Evolutionary conservation across 2,888 invertebrate species (phyloP).

Genomic region (Stegana nigrithorax): DNA sequence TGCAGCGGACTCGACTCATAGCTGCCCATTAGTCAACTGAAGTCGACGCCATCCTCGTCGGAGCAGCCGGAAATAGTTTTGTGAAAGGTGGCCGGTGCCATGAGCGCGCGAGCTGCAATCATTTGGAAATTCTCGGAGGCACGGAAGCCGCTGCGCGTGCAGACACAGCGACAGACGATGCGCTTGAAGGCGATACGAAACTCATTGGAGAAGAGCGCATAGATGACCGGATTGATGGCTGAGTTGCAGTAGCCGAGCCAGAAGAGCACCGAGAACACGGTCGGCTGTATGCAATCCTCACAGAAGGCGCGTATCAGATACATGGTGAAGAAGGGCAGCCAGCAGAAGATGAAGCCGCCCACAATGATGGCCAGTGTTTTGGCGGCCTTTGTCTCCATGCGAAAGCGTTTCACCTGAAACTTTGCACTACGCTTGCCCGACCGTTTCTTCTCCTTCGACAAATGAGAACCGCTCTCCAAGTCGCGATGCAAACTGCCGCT

Average conservation of each 20-base stretch:
- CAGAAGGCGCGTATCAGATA: slow-evolving; percentile 92
- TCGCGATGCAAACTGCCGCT: slow-evolving; percentile 2
- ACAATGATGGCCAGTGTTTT: slow-evolving; percentile 97
- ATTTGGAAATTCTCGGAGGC: slow-evolving; percentile 69
- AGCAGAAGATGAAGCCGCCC: slow-evolving; percentile 96
- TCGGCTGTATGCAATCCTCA: slow-evolving; percentile 83
- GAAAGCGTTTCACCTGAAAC: slow-evolving; percentile 89
- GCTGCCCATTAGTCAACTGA: slow-evolving; percentile 66
- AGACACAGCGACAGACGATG: slow-evolving; percentile 88
- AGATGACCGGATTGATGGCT: slow-evolving; percentile 94
- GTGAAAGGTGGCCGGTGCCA: slow-evolving; percentile 68
- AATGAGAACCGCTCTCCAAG: slow-evolving; percentile 11
- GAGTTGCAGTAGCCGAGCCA: slow-evolving; percentile 99
- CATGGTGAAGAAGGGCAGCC: slow-evolving; percentile 97
- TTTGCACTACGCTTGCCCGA: slow-evolving; percentile 91
- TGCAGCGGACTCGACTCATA: slow-evolving; percentile 51
- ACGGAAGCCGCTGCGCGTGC: slow-evolving; percentile 70
- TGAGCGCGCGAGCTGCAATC: slow-evolving; percentile 65
- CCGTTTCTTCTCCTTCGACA: slow-evolving; percentile 70
- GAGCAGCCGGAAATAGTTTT: slow-evolving; percentile 68
- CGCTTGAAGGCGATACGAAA: slow-evolving; percentile 95
- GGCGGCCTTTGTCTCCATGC: slow-evolving; percentile 96
- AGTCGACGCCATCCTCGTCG: slow-evolving; percentile 65
- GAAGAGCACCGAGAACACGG: slow-evolving; percentile 91
- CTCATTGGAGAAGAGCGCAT: slow-evolving; percentile 93